Evolutionary conservation across 2,888 invertebrate species (phyloP).

Genomic region (Drosophila putrida): DNA sequence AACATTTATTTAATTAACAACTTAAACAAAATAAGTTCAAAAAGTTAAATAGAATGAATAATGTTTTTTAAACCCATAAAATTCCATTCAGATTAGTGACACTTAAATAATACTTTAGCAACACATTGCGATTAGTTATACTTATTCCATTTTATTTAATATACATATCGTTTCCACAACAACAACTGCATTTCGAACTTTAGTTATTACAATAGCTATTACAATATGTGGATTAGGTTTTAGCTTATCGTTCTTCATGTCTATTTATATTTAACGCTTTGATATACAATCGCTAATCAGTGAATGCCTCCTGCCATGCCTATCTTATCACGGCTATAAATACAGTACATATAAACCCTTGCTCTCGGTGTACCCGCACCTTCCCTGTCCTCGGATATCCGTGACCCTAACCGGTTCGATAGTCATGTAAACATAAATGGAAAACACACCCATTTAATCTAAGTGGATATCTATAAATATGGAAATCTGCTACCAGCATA

Average conservation of each 20-base stretch:
- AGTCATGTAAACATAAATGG: slow-evolving; percentile 6
- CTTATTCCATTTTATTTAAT: too few species aligned
- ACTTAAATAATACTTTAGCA: too few species aligned
- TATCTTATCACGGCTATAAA: slow-evolving; percentile 49
- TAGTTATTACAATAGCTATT: slow-evolving; percentile 17
- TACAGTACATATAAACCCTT: slow-evolving; percentile 12
- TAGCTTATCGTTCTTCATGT: slow-evolving; percentile 14
- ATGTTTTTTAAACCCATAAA: too few species aligned
- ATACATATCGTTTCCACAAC: too few species aligned
- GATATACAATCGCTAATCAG: slow-evolving; percentile 29
- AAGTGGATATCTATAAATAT: background rate
- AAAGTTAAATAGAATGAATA: too few species aligned
- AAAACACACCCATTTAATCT: slow-evolving; percentile 5
- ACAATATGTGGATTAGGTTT: background rate
- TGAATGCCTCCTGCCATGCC: slow-evolving; percentile 6
- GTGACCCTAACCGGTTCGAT: background rate
- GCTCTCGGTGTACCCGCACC: background rate
- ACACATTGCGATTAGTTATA: too few species aligned
- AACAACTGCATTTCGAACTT: slow-evolving; percentile 6
- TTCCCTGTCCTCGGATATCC: too few species aligned
- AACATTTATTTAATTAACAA: too few species aligned
- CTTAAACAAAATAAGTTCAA: too few species aligned
- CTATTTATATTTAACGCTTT: slow-evolving; percentile 13
- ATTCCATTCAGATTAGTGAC: too few species aligned
- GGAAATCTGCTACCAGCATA: background rate